Evolutionary conservation across 2,888 invertebrate genomes (phyloP).

Genomic region (Lingula anatina): DNA sequence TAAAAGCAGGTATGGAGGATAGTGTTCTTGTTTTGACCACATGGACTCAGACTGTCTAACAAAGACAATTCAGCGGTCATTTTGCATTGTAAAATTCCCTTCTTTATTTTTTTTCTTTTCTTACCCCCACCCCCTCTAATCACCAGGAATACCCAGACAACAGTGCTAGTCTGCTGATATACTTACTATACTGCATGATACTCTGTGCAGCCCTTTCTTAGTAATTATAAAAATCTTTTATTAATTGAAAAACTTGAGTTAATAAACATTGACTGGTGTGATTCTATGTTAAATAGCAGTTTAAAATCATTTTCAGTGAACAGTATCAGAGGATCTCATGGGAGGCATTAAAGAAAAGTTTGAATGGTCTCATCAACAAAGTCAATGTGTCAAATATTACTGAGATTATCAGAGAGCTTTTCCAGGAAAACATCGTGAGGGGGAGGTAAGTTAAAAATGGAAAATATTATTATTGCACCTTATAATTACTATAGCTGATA

Average conservation of each 20-base stretch:
- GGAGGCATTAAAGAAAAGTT: slow-evolving; percentile 98
- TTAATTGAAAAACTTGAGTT: too few species aligned
- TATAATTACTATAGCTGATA: too few species aligned
- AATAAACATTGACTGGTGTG: too few species aligned
- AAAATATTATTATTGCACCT: too few species aligned
- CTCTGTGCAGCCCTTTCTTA: too few species aligned
- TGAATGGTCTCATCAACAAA: slow-evolving; percentile 97
- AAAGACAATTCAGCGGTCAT: not conserved
- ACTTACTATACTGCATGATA: too few species aligned
- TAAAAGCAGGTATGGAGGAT: slow-evolving; percentile 62
- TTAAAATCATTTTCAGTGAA: slow-evolving; percentile 58
- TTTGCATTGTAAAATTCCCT: not conserved
- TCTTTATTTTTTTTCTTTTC: not conserved
- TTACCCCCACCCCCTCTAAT: not conserved
- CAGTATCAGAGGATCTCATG: slow-evolving; percentile 95
- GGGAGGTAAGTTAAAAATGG: slow-evolving; percentile 71
- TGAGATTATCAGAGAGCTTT: slow-evolving; percentile 81
- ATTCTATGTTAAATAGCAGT: too few species aligned
- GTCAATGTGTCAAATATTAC: slow-evolving; percentile 87
- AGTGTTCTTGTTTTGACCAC: too few species aligned
- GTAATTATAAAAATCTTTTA: too few species aligned
- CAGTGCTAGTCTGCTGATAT: too few species aligned
- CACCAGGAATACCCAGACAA: not conserved
- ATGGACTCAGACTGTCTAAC: too few species aligned
- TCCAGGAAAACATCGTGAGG: slow-evolving; percentile 92